Base-by-base conservation (phyloP, 2,797 vertebrate species). In the Hozukius guyotensis region DNA sequence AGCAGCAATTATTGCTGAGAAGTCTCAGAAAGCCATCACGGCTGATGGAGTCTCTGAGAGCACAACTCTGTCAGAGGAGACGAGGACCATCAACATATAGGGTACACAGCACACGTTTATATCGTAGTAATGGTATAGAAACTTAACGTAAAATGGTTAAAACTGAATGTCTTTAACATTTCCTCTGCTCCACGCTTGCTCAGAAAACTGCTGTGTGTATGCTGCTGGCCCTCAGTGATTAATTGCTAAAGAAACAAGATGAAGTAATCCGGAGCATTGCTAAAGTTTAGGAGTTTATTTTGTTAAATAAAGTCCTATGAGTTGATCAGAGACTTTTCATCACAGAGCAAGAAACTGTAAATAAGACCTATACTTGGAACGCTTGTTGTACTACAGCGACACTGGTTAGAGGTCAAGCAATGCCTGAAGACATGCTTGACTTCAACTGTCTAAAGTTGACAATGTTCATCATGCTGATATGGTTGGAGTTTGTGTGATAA, bases 1-100 rank as follows among this genome's bases (percentile, higher is more conserved):
- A 61, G 75, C 55, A 52, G 59, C 76, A 82, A 79, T 88, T 81
- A 88, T 80, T 70, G 59, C 74, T 36, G 70, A 78, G 62, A 34
- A 20, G 22, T 71, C 46, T 78, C 62, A 69, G 66, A 67, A 66
- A 77, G 65, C 66, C 63, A 65, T 56, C 42, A 46, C 14, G 63
- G 1, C 71, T 65, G 74, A 75, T 56, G 69, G 53, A 78, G 20
- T 36, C 36, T 64, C 55, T 61, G 55, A 64, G 29, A 81, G 78
- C 8, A 5, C 16, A 56, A 64, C 29, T 83, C 57, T 20, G 16
- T 75, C 60, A 65, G 60, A 76, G 6, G 9, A 83, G 38, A 57
- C 22, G 38, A 29, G 31, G 25, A 60, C 38, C 12, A 25, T 20
- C 12, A 65, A 38, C 24, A 46, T 62, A 13, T 11, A n/a, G 2